Evolutionary conservation across 2,113 vertebrate species (phyloP).

Genomic region (Xiphophorus hellerii): DNA sequence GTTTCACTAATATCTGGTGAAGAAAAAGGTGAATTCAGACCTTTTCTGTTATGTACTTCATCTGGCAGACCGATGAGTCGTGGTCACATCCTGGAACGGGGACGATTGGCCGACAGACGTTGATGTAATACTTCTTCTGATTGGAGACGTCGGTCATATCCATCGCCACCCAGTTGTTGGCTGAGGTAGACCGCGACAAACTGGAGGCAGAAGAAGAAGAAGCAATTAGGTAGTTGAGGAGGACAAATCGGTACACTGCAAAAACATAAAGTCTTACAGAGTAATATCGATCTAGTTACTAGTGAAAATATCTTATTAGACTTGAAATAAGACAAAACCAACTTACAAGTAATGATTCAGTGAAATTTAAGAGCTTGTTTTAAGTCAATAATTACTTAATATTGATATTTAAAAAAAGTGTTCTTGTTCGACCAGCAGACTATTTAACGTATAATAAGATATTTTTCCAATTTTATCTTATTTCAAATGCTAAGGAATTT

Average conservation of each 20-base stretch:
- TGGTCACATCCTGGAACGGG: constrained; percentile 87
- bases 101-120: constrained; percentile 88
- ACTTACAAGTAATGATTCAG: too few relatives aligned
- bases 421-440: too few relatives aligned
- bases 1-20: not conserved
- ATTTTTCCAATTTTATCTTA: too few relatives aligned
- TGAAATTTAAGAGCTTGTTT: too few relatives aligned
- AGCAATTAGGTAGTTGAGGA: not conserved
- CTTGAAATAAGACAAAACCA: too few relatives aligned
- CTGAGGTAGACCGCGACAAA: constrained; percentile 79
- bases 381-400: too few relatives aligned
- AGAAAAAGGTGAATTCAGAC: constrained; percentile 44
- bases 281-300: too few relatives aligned
- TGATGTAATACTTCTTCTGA: constrained; percentile 91
- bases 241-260: not conserved
- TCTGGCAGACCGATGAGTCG: constrained; percentile 87
- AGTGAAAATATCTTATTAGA: too few relatives aligned
- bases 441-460: too few relatives aligned
- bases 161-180: constrained; percentile 87
- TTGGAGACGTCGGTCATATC: constrained; percentile 66
- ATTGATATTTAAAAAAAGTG: too few relatives aligned
- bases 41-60: constrained; percentile 72
- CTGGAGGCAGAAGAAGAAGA: constrained; percentile 66
- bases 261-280: too few relatives aligned
- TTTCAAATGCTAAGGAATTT: too few relatives aligned